phyloP scores from a whole-genome alignment of 2,888 invertebrate species.

The Minunthozetes semirufus region DNA sequence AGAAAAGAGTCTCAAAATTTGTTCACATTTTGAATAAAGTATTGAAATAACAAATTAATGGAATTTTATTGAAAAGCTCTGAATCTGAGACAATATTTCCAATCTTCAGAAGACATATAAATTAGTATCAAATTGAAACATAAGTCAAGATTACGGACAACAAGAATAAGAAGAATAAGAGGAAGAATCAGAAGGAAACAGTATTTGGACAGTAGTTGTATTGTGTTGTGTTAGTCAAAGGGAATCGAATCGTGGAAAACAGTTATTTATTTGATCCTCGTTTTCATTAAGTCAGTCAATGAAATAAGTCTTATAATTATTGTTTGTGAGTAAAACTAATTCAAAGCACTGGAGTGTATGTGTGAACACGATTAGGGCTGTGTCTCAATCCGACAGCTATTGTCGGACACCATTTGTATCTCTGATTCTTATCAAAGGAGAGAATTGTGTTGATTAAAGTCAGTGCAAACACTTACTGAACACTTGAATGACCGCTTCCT shows the following conservation, averaged over 20 bases:
- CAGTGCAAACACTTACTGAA: conserved; percentile 39
- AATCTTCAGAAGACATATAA: too few species aligned
- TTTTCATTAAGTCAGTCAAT: background rate
- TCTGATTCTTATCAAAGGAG: background rate
- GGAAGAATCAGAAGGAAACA: too few species aligned
- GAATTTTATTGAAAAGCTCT: too few species aligned
- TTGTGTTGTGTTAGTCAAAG: too few species aligned
- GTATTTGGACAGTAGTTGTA: too few species aligned
- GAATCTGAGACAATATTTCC: too few species aligned
- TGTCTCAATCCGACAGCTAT: background rate
- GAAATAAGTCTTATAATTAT: background rate
- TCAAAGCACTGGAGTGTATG: conserved; percentile 8
- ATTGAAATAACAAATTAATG: too few species aligned
- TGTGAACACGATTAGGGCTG: conserved; percentile 24
- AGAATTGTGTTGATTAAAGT: background rate
- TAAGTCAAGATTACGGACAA: too few species aligned
- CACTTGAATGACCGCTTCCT: conserved; percentile 41
- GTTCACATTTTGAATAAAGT: too few species aligned
- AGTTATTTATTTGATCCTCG: background rate
- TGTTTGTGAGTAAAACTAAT: conserved; percentile 11
- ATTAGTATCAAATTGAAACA: too few species aligned
- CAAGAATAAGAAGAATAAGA: too few species aligned
- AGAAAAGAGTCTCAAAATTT: too few species aligned
- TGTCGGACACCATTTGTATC: background rate
- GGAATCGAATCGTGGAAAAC: background rate